Evolutionary conservation across 2,888 invertebrate species (phyloP).

Genomic region (Clivina fossor): DNA sequence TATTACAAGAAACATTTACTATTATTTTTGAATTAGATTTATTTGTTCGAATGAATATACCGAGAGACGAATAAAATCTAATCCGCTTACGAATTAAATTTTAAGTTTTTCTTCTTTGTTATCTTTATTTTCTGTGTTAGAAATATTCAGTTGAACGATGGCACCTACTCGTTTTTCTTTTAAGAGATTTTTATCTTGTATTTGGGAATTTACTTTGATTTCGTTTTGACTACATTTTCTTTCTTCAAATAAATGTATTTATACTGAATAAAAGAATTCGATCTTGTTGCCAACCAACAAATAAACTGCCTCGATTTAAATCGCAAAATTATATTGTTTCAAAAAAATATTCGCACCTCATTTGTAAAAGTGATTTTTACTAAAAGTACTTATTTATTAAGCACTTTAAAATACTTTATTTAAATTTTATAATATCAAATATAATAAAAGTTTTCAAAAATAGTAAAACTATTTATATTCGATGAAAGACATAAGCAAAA

Average conservation of each 20-base stretch:
- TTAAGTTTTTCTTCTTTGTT: slow-evolving; percentile 17
- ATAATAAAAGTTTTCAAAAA: no score
- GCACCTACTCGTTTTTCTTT: slow-evolving; percentile 2
- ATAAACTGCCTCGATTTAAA: no score
- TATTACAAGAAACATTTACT: background rate
- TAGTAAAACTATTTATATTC: no score
- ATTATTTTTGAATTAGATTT: background rate
- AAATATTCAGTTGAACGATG: slow-evolving; percentile 9
- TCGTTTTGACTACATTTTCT: slow-evolving; percentile 11
- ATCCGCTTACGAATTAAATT: slow-evolving; percentile 18
- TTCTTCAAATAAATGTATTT: background rate
- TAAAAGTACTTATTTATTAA: no score
- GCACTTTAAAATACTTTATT: no score
- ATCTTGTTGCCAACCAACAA: no score
- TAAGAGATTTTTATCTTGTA: slow-evolving; percentile 11
- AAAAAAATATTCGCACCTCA: no score
- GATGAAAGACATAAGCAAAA: no score
- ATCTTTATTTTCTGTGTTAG: slow-evolving; percentile 16
- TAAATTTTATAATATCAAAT: no score
- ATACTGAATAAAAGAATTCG: slow-evolving; percentile 4
- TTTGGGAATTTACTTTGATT: background rate
- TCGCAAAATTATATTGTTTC: no score
- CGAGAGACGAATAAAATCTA: slow-evolving; percentile 4
- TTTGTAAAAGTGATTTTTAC: no score
- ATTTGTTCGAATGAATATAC: background rate